These are phyloP conservation scores for Cisticola juncidis DNA, from an alignment of 2,113 vertebrate species.

Conservation along the genomic window DNA sequence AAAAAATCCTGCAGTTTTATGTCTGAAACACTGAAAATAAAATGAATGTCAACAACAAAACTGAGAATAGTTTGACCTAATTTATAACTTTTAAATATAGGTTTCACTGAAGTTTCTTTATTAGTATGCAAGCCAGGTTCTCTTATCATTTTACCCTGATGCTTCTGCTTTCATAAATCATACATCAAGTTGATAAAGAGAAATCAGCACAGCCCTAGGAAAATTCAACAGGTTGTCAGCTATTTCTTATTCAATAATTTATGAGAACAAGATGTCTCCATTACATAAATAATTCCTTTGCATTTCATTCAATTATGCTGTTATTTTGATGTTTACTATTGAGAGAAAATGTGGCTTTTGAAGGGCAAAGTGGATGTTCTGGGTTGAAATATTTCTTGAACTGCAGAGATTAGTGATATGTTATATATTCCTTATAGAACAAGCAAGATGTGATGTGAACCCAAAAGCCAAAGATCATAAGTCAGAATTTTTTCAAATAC, in stretches of 20 bases:
- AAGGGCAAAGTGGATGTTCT: slow-evolving; percentile 11
- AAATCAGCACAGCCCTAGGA: slow-evolving; percentile 58
- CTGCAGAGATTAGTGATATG: not conserved
- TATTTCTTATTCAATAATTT: slow-evolving; percentile 69
- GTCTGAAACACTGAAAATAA: not conserved
- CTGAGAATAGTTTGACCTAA: not conserved
- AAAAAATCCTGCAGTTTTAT: not conserved
- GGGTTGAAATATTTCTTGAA: not conserved
- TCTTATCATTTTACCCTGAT: slow-evolving; percentile 46
- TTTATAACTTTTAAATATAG: slow-evolving; percentile 17
- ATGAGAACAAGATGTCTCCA: slow-evolving; percentile 69
- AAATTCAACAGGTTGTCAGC: slow-evolving; percentile 58
- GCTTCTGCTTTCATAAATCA: slow-evolving; percentile 69
- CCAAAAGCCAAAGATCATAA: not conserved
- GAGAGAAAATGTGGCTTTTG: slow-evolving; percentile 20
- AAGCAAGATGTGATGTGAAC: not conserved
- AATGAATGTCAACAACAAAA: not conserved
- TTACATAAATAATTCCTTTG: slow-evolving; percentile 73
- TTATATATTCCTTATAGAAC: not conserved
- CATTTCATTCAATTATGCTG: slow-evolving; percentile 63
- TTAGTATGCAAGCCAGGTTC: slow-evolving; percentile 40
- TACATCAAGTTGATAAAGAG: slow-evolving; percentile 66
- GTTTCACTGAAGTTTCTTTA: not conserved
- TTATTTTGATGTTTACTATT: slow-evolving; percentile 58
- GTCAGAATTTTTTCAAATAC: not conserved